Evolutionary conservation across 2,888 invertebrate genomes (phyloP).

Genomic region (Invenusta paracnida): DNA sequence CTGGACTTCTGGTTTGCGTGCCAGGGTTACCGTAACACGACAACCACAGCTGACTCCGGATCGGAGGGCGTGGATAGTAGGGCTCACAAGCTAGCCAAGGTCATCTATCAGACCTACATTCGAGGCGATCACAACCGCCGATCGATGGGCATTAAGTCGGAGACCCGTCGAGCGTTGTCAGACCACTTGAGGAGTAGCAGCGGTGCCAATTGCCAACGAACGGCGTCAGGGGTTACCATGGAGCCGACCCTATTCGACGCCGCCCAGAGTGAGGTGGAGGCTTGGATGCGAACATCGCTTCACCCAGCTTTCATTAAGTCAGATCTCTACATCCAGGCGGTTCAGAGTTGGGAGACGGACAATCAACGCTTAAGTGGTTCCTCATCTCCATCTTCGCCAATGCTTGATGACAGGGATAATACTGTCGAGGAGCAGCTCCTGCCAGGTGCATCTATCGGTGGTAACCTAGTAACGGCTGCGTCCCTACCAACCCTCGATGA

Average conservation of each 20-base stretch:
- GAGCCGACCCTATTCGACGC: conserved; percentile 78
- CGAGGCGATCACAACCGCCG: conserved; percentile 68
- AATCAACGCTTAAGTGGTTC: no score
- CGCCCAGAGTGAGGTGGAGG: conserved; percentile 76
- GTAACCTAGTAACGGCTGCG: conserved; percentile 44
- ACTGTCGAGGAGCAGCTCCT: no score
- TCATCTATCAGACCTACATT: conserved; percentile 64
- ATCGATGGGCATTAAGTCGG: conserved; percentile 73
- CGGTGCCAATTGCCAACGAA: conserved; percentile 52
- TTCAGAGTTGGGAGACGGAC: conserved; percentile 46
- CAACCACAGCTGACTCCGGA: conserved; percentile 46
- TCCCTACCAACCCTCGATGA: conserved; percentile 76
- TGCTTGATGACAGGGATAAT: neutral
- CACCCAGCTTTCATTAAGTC: conserved; percentile 87
- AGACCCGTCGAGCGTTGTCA: conserved; percentile 71
- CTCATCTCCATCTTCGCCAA: neutral
- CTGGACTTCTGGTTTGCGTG: conserved; percentile 77
- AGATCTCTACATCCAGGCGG: conserved; percentile 73
- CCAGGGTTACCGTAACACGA: conserved; percentile 53
- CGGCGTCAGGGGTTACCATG: conserved; percentile 54
- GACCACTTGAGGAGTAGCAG: conserved; percentile 56
- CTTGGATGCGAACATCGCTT: conserved; percentile 76
- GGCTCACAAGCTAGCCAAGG: conserved; percentile 70
- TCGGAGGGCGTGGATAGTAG: conserved; percentile 66
- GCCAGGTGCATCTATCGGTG: neutral